These are phyloP conservation scores for Microcebus ravelobensis DNA, from an alignment of 2,113 vertebrate species.

Conservation along the genomic window DNA sequence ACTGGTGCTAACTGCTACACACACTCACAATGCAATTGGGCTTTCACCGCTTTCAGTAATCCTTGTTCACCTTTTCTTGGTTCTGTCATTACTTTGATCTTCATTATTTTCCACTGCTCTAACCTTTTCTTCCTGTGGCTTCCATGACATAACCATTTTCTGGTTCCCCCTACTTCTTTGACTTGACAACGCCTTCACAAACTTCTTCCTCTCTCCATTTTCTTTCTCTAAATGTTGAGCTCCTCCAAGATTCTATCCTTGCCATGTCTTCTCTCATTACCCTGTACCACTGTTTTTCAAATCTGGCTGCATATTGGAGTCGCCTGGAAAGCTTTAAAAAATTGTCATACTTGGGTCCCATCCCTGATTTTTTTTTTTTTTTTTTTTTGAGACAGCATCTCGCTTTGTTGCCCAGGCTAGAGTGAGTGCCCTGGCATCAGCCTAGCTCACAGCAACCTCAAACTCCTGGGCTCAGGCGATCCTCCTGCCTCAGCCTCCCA, in stretches of 20 bases:
- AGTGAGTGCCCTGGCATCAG: too few species aligned
- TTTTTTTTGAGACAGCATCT: too few species aligned
- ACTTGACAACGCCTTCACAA: background rate
- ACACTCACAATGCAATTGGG: background rate
- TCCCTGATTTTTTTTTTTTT: background rate
- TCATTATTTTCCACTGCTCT: background rate
- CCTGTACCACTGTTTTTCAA: background rate
- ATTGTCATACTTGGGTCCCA: background rate
- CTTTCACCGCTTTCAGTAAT: background rate
- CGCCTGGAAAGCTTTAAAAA: background rate
- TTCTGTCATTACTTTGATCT: background rate
- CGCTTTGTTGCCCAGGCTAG: too few species aligned
- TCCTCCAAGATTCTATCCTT: background rate
- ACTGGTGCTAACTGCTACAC: background rate
- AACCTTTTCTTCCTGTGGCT: background rate
- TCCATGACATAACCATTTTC: background rate
- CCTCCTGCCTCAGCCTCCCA: too few species aligned
- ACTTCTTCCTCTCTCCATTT: background rate
- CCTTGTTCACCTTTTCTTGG: background rate
- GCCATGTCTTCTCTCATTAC: background rate
- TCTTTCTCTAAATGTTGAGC: background rate
- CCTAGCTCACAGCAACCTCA: too few species aligned
- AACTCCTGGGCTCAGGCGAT: too few species aligned
- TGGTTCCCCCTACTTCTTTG: background rate
- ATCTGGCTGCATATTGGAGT: background rate